Percentiles rank a stretch among this genome's conserved stretches.
phyloP scores from a whole-genome alignment of 53 echinoderm and acorn worm species.

The Echinarachnius parma region DNA sequence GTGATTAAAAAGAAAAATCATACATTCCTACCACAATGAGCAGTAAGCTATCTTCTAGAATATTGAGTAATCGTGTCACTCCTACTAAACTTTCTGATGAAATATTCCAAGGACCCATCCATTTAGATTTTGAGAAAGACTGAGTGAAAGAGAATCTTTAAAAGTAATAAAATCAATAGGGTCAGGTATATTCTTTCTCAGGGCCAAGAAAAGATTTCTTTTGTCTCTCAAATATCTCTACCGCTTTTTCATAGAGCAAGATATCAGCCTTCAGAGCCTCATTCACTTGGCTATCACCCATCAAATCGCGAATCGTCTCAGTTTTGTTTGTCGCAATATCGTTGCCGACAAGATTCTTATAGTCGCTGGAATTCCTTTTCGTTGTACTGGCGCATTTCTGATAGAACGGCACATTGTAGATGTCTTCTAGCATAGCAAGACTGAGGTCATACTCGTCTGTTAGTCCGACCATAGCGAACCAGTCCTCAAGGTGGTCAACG shows the following conservation, averaged over 20 bases:
- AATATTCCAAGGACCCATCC: too few species aligned
- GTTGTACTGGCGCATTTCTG: slow-evolving; percentile 43
- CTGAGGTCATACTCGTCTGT: slow-evolving; percentile 76
- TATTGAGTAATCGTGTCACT: too few species aligned
- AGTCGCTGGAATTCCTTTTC: slow-evolving; percentile 53
- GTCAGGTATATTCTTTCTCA: too few species aligned
- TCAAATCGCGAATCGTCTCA: slow-evolving; percentile 38
- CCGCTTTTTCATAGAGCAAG: slow-evolving; percentile 64
- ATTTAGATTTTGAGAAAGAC: too few species aligned
- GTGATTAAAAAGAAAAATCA: too few species aligned
- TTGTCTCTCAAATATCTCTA: slow-evolving; percentile 71
- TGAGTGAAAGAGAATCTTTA: too few species aligned
- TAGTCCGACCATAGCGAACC: slow-evolving; percentile 84
- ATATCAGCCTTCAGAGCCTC: slow-evolving; percentile 64
- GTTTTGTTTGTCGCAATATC: slow-evolving; percentile 27
- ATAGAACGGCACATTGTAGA: slow-evolving; percentile 71
- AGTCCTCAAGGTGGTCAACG: slow-evolving; percentile 67
- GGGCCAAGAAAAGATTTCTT: slow-evolving; percentile 13
- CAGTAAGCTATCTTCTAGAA: too few species aligned
- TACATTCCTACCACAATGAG: too few species aligned
- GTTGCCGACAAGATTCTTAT: slow-evolving; percentile 37
- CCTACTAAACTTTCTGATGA: too few species aligned
- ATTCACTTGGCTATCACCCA: slow-evolving; percentile 50
- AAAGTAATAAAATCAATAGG: too few species aligned
- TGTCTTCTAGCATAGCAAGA: slow-evolving; percentile 66